Conservation (phyloP, 2,888 invertebrate genomes). For the Aradus depressus region DNA sequence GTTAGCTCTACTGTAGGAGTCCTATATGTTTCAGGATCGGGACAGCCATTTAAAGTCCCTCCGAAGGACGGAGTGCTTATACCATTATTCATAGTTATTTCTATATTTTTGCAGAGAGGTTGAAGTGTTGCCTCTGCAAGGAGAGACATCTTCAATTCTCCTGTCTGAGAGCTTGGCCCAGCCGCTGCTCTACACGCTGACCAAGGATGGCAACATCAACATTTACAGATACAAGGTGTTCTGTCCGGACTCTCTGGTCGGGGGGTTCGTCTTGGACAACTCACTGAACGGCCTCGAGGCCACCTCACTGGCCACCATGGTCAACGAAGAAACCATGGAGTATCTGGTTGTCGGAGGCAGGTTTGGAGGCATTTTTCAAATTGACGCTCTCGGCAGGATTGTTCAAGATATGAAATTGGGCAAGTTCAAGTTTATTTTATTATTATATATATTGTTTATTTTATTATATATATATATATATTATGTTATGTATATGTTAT, state of each 20-base stretch:
- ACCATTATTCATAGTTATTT: neutral
- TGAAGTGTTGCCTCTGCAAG: slow-evolving; percentile 1
- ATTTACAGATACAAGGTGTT: slow-evolving; percentile 4
- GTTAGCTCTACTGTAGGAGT: too few relatives aligned
- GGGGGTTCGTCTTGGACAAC: neutral
- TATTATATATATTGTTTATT: neutral
- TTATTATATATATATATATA: too few relatives aligned
- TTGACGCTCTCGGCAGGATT: neutral
- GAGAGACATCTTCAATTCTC: neutral
- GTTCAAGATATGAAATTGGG: slow-evolving; percentile 7
- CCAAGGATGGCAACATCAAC: neutral
- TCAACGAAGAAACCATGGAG: slow-evolving; percentile 6
- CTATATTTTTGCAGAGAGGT: slow-evolving; percentile 6
- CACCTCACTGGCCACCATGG: neutral
- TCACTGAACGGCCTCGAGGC: neutral
- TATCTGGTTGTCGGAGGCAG: slow-evolving; percentile 8
- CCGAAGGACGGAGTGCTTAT: too few relatives aligned
- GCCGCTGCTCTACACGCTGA: too few relatives aligned
- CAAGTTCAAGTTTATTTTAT: neutral
- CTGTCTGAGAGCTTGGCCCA: neutral
- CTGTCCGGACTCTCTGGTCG: slow-evolving; percentile 5
- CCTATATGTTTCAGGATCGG: too few relatives aligned
- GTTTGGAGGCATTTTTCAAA: slow-evolving; percentile 1
- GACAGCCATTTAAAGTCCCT: too few relatives aligned
- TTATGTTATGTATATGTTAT: too few relatives aligned